These are phyloP conservation scores for Gulo gulo DNA, from an alignment of 2,113 vertebrate genomes.

Conservation along the genomic window DNA sequence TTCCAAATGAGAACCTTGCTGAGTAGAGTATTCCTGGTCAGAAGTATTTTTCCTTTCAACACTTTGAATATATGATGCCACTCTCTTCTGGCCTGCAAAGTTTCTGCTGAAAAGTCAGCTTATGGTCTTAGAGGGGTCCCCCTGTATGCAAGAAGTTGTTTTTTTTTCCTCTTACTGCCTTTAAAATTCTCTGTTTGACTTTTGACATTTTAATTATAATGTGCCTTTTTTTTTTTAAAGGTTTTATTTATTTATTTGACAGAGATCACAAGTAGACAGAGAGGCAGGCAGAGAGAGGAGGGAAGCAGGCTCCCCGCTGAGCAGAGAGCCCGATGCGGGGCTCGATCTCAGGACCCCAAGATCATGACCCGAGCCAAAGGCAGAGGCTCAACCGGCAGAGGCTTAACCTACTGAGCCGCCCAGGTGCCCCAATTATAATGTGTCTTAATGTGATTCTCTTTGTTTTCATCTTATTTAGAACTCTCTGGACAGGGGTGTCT, in stretches of 20 bases:
- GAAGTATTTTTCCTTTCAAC: neutral
- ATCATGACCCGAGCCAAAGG: no score
- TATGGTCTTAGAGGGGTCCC: neutral
- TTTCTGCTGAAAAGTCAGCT: neutral
- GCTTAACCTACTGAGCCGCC: no score
- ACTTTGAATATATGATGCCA: neutral
- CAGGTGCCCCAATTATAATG: neutral
- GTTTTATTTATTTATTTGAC: no score
- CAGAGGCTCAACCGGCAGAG: no score
- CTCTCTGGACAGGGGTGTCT: neutral
- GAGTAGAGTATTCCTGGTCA: neutral
- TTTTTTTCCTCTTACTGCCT: neutral
- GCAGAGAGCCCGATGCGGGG: no score
- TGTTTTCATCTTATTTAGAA: neutral
- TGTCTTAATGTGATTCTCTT: neutral
- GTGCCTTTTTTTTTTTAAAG: neutral
- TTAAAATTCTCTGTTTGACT: neutral
- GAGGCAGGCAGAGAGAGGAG: no score
- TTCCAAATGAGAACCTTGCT: neutral
- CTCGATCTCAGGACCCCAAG: no score
- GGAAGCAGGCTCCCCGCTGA: no score
- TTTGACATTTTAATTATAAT: neutral
- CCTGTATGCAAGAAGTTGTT: neutral
- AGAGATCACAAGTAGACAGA: no score
- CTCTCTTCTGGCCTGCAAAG: neutral